Conservation (phyloP, 2,797 vertebrate species). For the Nyctalus aviator region DNA sequence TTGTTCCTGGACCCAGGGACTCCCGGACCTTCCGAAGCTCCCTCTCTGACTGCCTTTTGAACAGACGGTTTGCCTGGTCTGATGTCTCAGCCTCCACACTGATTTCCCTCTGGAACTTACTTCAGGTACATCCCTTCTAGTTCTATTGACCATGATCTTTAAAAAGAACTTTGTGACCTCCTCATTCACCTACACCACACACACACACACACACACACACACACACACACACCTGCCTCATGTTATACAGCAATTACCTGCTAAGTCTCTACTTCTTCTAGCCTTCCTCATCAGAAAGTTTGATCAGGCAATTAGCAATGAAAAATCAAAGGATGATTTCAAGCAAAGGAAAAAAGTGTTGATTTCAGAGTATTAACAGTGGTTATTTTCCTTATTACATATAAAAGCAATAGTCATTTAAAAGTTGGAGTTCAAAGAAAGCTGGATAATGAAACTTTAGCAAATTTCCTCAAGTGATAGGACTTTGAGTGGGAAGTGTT, state of each 20-base stretch:
- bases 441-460: not conserved
- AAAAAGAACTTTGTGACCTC: not conserved
- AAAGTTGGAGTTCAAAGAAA: constrained; percentile 34
- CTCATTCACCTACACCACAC: not conserved
- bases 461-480: constrained; percentile 36
- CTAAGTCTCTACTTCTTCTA: not conserved
- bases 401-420: constrained; percentile 6
- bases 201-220: not conserved
- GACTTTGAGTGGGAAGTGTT: not conserved
- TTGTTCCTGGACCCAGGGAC: not conserved
- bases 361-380: not conserved
- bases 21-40: not conserved
- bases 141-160: not conserved
- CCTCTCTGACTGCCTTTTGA: not conserved
- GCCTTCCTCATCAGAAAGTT: not conserved
- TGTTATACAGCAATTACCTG: not conserved
- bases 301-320: not conserved
- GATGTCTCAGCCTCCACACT: not conserved
- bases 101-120: not conserved
- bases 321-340: constrained; percentile 20
- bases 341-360: not conserved
- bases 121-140: not conserved
- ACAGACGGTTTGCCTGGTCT: not conserved
- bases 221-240: not conserved
- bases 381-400: not conserved